Base-by-base conservation (phyloP, 2,888 invertebrate genomes). In the Synanthedon formicaeformis region DNA sequence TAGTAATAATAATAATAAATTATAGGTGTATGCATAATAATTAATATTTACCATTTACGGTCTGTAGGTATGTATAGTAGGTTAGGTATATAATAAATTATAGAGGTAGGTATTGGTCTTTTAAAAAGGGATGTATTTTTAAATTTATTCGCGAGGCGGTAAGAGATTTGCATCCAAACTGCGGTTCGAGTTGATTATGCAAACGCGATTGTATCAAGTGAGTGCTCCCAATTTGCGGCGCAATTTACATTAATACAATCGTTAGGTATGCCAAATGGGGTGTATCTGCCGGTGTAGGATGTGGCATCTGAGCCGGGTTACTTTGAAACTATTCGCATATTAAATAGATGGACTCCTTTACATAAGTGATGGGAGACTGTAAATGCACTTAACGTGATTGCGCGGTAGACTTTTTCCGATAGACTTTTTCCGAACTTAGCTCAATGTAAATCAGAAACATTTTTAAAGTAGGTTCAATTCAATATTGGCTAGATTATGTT, bases 131-230 rank as follows among this genome's bases (percentile, higher is more conserved):
- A 57, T 56, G 57, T 65, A 67, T 65, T 63, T 67, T 66, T 64
- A 71, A 71, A 71, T 72, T 70, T 67, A 72, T 73, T 70, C 62
- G 55, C 54, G 58, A 59, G 67, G 68, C 62, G 58, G 58, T 58
- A 51, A 34, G 34, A 55, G 58, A 84, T 85, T 85, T 78, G 77
- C 82, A 84, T 85, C 56, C 60, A 66, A 80, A 84, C 66, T 72
- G 73, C 66, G 60, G 57, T 62, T 63, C 57, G 63, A 74, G 72
- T 68, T 73, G 76, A 81, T 85, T 86, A 86, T 85, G 82, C 82
- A 77, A 77, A 83, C 73, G 67, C 70, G 66, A 69, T 57, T 54
- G 58, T 61, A 61, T 63, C 61, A 60, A 70, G 64, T 60, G 63
- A 72, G 67, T 64, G 67, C 67, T 69, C 71, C 66, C 73, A 81